Conservation (phyloP, 2,113 vertebrate species). For the Hippocampus guttulatus region DNA sequence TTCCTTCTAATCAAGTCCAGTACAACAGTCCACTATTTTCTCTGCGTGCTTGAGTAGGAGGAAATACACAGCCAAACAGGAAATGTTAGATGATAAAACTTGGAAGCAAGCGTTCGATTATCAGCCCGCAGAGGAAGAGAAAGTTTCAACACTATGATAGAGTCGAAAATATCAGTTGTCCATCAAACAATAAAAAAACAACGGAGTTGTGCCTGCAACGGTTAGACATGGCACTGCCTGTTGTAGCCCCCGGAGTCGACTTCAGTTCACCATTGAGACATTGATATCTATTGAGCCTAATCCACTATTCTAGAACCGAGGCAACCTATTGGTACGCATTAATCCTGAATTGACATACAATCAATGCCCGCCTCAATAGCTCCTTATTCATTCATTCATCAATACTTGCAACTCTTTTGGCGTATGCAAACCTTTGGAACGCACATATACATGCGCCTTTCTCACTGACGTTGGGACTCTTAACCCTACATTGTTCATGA, state of each 20-base stretch:
- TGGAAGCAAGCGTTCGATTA: constrained; percentile 54
- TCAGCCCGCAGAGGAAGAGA: constrained; percentile 54
- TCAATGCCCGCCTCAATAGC: constrained; percentile 59
- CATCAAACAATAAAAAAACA: background rate
- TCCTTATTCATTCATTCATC: constrained; percentile 61
- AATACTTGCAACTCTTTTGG: constrained; percentile 40
- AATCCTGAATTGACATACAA: constrained; percentile 53
- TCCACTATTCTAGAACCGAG: constrained; percentile 53
- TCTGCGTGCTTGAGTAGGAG: constrained; percentile 24
- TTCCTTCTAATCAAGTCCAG: constrained; percentile 62
- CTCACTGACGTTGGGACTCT: no score
- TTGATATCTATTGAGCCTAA: constrained; percentile 43
- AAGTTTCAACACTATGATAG: constrained; percentile 45
- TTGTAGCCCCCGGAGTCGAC: background rate
- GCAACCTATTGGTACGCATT: constrained; percentile 61
- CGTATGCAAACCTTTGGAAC: background rate
- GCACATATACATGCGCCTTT: background rate
- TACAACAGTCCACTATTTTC: constrained; percentile 49
- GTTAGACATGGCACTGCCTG: constrained; percentile 5
- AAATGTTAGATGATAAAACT: constrained; percentile 57
- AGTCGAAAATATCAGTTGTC: constrained; percentile 28
- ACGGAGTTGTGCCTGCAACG: background rate
- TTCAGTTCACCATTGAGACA: constrained; percentile 27
- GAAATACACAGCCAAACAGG: constrained; percentile 57
- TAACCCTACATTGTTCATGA: background rate